Evolutionary conservation across 1,140 invertebrate genomes (phyloP).

Genomic region (Acromyrmex charruanus): DNA sequence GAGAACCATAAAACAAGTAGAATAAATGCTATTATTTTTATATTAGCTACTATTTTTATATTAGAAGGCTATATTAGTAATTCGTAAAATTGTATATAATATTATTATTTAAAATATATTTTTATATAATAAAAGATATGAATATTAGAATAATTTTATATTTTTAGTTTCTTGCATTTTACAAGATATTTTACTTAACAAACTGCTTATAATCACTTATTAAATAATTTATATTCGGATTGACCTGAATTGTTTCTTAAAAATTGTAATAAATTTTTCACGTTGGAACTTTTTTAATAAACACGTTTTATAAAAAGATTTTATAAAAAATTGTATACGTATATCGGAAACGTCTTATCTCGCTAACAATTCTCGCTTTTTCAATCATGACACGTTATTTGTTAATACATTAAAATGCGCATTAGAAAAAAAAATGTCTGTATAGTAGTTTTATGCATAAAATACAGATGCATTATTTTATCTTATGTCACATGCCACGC

Average conservation of each 20-base stretch:
- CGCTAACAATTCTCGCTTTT: neutral
- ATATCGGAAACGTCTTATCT: neutral
- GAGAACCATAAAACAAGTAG: constrained; percentile 23
- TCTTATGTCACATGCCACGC: neutral
- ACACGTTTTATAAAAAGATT: neutral
- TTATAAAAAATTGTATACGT: neutral
- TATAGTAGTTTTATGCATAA: constrained; percentile 14
- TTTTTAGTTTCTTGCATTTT: neutral
- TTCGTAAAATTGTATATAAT: neutral
- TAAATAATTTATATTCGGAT: neutral
- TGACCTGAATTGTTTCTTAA: neutral
- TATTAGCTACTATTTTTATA: constrained; percentile 1
- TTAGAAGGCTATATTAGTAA: neutral
- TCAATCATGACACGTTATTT: neutral
- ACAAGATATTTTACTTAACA: neutral
- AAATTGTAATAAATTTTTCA: neutral
- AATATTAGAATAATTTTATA: neutral
- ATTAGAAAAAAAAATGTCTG: constrained; percentile 3
- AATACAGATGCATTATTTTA: constrained; percentile 22
- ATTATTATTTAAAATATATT: neutral
- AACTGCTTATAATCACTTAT: neutral
- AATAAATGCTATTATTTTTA: neutral
- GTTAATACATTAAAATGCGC: neutral
- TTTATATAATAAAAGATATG: too few relatives aligned
- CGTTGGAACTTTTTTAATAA: neutral